Evolutionary conservation across 2,888 invertebrate species (phyloP).

Genomic region (Drosophila histrio): DNA sequence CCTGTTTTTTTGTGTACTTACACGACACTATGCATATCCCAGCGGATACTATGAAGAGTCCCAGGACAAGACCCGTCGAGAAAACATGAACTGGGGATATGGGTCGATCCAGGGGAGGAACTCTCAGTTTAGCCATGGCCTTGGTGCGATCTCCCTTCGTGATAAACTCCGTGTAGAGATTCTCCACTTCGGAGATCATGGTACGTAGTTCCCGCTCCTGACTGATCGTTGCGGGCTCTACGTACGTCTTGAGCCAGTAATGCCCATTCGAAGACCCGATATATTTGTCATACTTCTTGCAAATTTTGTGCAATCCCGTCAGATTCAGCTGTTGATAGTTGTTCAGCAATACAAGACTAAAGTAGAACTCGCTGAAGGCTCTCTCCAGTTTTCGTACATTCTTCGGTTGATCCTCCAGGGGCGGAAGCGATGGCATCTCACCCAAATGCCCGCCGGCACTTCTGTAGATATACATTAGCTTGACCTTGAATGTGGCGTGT

Average conservation of each 20-base stretch:
- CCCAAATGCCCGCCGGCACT: background rate
- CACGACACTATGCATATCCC: conserved; percentile 93
- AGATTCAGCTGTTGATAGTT: conserved; percentile 98
- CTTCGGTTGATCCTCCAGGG: conserved; percentile 32
- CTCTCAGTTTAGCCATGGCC: conserved; percentile 98
- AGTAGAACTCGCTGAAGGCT: conserved; percentile 98
- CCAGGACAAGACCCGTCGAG: conserved; percentile 96
- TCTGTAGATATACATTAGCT: conserved; percentile 73
- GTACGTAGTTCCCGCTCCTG: conserved; percentile 86
- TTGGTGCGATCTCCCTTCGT: conserved; percentile 95
- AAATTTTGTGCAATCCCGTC: conserved; percentile 98
- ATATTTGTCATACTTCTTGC: conserved; percentile 98
- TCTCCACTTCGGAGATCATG: conserved; percentile 90
- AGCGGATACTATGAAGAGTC: conserved; percentile 94
- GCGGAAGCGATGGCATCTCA: conserved; percentile 17
- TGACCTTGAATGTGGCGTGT: conserved; percentile 89
- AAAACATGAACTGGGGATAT: conserved; percentile 94
- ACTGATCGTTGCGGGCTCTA: conserved; percentile 85
- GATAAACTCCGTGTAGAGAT: conserved; percentile 90
- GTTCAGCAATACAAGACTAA: conserved; percentile 96
- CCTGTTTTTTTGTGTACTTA: too few relatives aligned
- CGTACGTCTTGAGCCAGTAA: conserved; percentile 94
- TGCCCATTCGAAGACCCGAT: conserved; percentile 91
- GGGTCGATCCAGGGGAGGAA: conserved; percentile 96
- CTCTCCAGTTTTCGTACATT: conserved; percentile 86